These are phyloP conservation scores for Drosophila watanabei DNA, from an alignment of 1,140 invertebrate genomes.

Conservation along the genomic window DNA sequence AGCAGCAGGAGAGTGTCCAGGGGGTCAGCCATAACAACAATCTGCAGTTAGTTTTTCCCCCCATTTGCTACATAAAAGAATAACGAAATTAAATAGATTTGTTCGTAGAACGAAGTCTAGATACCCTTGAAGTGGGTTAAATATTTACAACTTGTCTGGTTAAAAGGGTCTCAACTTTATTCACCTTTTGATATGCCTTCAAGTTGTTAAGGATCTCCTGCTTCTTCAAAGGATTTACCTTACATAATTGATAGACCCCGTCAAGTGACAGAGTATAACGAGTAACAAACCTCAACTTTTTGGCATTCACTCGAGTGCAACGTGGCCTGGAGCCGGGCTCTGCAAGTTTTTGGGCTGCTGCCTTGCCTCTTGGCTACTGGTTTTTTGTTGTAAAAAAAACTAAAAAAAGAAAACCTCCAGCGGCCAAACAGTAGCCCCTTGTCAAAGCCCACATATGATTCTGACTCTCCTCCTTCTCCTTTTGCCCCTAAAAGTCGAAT, in stretches of 20 bases:
- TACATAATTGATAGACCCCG: slow-evolving; percentile 33
- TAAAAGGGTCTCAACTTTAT: neutral
- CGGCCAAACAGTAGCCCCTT: slow-evolving; percentile 71
- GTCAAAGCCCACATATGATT: slow-evolving; percentile 62
- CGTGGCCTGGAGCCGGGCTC: slow-evolving; percentile 62
- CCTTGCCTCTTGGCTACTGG: slow-evolving; percentile 74
- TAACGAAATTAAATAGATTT: slow-evolving; percentile 28
- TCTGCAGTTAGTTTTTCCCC: slow-evolving; percentile 20
- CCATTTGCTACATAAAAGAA: slow-evolving; percentile 30
- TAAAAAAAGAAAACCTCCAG: slow-evolving; percentile 33
- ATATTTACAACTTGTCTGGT: neutral
- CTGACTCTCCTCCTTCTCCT: slow-evolving; percentile 8
- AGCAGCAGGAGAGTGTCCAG: slow-evolving; percentile 16
- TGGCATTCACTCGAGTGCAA: slow-evolving; percentile 72
- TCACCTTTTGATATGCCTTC: neutral
- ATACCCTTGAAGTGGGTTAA: slow-evolving; percentile 5
- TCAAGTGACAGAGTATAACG: slow-evolving; percentile 30
- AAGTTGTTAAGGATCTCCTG: neutral
- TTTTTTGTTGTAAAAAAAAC: slow-evolving; percentile 52
- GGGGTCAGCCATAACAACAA: slow-evolving; percentile 43
- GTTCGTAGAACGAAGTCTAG: slow-evolving; percentile 4
- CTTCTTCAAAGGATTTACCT: neutral
- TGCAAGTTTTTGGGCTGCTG: slow-evolving; percentile 56
- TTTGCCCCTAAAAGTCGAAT: slow-evolving; percentile 4
- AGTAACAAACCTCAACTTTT: slow-evolving; percentile 63